Evolutionary conservation across 2,113 vertebrate species (phyloP).

Genomic region (Acanthochromis polyacanthus): DNA sequence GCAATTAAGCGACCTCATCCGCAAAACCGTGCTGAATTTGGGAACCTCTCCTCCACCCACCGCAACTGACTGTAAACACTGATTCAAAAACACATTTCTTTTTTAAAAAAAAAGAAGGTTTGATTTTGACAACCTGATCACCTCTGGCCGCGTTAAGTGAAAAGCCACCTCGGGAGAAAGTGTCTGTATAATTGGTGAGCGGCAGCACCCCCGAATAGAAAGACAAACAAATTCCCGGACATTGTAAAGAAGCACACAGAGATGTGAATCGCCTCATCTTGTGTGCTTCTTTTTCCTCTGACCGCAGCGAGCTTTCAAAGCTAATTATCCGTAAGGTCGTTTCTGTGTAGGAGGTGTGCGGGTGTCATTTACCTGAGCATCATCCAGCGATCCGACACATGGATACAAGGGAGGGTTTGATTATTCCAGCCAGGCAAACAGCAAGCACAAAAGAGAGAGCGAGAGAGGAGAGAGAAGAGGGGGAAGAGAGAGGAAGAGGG

Average conservation of each 20-base stretch:
- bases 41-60: conserved; percentile 50
- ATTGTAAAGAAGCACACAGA: conserved; percentile 42
- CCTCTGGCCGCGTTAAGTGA: conserved; percentile 18
- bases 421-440: conserved; percentile 67
- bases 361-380: conserved; percentile 80
- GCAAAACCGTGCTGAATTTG: conserved; percentile 63
- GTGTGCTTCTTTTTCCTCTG: background rate
- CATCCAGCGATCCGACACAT: conserved; percentile 81
- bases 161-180: conserved; percentile 53
- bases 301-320: conserved; percentile 41
- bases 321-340: conserved; percentile 61
- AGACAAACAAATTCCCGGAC: conserved; percentile 65
- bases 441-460: conserved; percentile 25
- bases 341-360: conserved; percentile 68
- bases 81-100: conserved; percentile 17
- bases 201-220: conserved; percentile 28
- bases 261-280: conserved; percentile 19
- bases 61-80: conserved; percentile 60
- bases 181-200: conserved; percentile 46
- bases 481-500: background rate
- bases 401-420: conserved; percentile 52
- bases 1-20: conserved; percentile 76
- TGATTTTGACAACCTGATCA: background rate
- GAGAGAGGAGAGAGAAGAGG: background rate
- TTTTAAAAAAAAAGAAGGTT: background rate